Conservation (phyloP, 2,888 invertebrate genomes). For the Spodoptera exigua region DNA sequence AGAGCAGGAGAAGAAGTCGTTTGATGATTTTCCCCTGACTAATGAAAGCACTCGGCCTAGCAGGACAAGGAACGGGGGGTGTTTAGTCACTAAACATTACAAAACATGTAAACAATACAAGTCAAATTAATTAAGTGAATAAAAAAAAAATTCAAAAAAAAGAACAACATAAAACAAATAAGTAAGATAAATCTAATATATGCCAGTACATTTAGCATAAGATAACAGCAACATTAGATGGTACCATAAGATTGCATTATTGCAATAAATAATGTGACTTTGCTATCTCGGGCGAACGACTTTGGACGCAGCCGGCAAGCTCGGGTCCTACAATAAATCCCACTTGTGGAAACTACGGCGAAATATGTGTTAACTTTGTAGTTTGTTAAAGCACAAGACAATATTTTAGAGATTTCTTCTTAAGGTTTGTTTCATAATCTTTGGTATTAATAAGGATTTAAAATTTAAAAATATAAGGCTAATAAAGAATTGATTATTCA, state of each 20-base stretch:
- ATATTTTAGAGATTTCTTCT: slow-evolving; percentile 37
- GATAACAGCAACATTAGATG: slow-evolving; percentile 47
- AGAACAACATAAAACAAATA: slow-evolving; percentile 39
- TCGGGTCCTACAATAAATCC: slow-evolving; percentile 47
- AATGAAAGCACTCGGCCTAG: too few species aligned
- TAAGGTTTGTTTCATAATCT: neutral
- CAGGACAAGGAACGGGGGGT: too few species aligned
- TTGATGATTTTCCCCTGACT: too few species aligned
- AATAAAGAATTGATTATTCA: too few species aligned
- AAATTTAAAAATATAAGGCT: too few species aligned
- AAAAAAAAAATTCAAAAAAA: slow-evolving; percentile 43
- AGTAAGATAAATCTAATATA: too few species aligned
- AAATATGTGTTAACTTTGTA: slow-evolving; percentile 51
- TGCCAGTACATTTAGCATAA: slow-evolving; percentile 39
- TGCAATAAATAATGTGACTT: slow-evolving; percentile 52
- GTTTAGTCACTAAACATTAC: too few species aligned
- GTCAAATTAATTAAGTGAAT: too few species aligned
- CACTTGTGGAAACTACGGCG: slow-evolving; percentile 40
- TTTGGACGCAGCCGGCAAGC: slow-evolving; percentile 42
- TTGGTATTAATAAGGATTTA: too few species aligned
- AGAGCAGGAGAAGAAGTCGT: too few species aligned
- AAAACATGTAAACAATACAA: too few species aligned
- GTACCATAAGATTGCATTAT: slow-evolving; percentile 53
- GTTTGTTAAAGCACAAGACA: slow-evolving; percentile 25
- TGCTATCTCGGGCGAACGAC: slow-evolving; percentile 34